Evolutionary conservation across 1,140 invertebrate species (phyloP), one percentile per base, ranked within the genome.

Genomic region (Chrysoperla carnea): DNA sequence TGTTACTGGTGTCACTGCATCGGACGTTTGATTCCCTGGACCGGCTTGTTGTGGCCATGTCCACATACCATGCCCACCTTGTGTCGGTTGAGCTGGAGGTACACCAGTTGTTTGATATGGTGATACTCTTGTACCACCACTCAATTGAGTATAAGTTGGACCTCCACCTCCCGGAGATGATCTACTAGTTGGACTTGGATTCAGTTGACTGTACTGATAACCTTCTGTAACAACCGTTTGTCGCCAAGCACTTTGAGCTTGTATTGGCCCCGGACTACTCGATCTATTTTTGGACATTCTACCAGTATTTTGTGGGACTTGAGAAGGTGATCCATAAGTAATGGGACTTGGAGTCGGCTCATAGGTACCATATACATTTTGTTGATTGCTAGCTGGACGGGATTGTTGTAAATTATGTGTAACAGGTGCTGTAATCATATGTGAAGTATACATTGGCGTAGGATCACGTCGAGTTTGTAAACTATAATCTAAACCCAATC

Each of bases 91-190:
- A 17, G 17, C 17, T 29, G 38, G 40, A 43, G 50, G 47, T 48
- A 55, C 44, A 53, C 47, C 38, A 66, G 68, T 71, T 64, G 47
- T 48, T 6, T 33, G 31, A 12, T 33, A 33, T 4, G 31, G 31
- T 28, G 67, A 50, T 14, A 66, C 64, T 45, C 68, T 61, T 33
- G 65, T 62, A 31, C 73, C 72, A 23, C 75, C 76, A 57, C 78
- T 81, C 6, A 87, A 66, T 60, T 88, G 87, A 47, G 84, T 91
- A 61, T 86, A 90, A 8, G 82, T 86, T 13, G 81, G 86, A 47
- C 78, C 84, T 63, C 73, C 80, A 11, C 31, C 31, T 11, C 31
- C 31, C 4, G 8, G 8, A 4, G 31, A 12, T 29, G 83, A 84
- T 50, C 78, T 86, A 46, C 78, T 66, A 35, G 75, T 74, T 33